Evolutionary conservation across 2,113 vertebrate species (phyloP).

Genomic region (Petrocephalus microphthalmus): DNA sequence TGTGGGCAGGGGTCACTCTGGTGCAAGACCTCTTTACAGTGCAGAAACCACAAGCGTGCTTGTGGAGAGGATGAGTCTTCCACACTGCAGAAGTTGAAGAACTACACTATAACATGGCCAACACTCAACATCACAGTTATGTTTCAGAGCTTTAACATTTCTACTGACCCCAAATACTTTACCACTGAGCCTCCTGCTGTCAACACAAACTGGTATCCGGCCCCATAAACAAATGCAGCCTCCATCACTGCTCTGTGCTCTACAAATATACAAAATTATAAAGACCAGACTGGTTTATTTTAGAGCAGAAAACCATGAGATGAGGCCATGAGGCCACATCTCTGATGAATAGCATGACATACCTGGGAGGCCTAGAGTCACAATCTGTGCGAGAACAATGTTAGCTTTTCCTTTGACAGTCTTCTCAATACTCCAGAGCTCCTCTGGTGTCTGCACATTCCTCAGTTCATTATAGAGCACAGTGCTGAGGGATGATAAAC

Average conservation of each 20-base stretch:
- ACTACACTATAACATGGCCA: background rate
- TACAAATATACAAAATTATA: conserved; percentile 36
- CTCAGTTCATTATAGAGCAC: conserved; percentile 88
- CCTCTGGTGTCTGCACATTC: conserved; percentile 68
- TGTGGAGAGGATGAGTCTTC: conserved; percentile 42
- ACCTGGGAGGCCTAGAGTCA: conserved; percentile 85
- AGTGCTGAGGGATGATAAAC: conserved; percentile 55
- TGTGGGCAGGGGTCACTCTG: conserved; percentile 63
- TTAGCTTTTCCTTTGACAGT: conserved; percentile 68
- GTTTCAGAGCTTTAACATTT: background rate
- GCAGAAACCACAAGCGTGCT: conserved; percentile 75
- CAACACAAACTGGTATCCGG: conserved; percentile 81
- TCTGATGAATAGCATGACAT: conserved; percentile 16
- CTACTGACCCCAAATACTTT: conserved; percentile 68
- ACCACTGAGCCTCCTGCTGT: conserved; percentile 76
- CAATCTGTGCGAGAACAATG: conserved; percentile 74
- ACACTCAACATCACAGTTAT: background rate
- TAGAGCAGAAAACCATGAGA: background rate
- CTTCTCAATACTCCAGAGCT: conserved; percentile 73
- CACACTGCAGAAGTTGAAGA: conserved; percentile 44
- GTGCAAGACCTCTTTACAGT: conserved; percentile 58
- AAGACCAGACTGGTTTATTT: background rate
- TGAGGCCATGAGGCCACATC: too few relatives aligned
- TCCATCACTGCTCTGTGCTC: conserved; percentile 94
- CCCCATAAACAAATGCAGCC: conserved; percentile 83